Conservation (phyloP, 1,140 invertebrate species). For the Drosophila kanapiae region DNA sequence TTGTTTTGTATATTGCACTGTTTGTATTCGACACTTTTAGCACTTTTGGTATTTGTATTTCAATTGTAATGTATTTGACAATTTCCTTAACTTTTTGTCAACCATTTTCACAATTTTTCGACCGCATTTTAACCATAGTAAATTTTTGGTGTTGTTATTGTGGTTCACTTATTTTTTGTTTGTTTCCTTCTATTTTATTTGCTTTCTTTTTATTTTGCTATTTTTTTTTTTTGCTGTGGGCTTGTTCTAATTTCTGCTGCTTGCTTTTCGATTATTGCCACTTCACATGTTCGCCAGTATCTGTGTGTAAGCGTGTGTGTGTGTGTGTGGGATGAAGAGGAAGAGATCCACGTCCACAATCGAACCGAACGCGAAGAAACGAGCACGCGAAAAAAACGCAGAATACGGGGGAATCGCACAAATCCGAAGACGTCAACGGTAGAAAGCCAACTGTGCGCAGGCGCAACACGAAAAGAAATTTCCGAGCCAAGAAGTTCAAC, state of each 20-base stretch:
- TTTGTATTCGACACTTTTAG: slow-evolving; percentile 46
- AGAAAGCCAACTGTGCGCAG: slow-evolving; percentile 85
- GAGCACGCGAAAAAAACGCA: slow-evolving; percentile 59
- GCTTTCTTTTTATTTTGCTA: slow-evolving; percentile 46
- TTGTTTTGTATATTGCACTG: slow-evolving; percentile 65
- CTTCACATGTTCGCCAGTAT: slow-evolving; percentile 43
- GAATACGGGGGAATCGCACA: slow-evolving; percentile 58
- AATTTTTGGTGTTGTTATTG: slow-evolving; percentile 32
- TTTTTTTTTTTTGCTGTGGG: slow-evolving; percentile 48
- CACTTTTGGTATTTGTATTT: slow-evolving; percentile 29
- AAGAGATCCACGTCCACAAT: slow-evolving; percentile 71
- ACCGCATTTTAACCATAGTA: slow-evolving; percentile 60
- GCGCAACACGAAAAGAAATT: slow-evolving; percentile 82
- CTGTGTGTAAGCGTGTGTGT: slow-evolving; percentile 11
- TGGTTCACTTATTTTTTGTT: slow-evolving; percentile 30
- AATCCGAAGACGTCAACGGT: slow-evolving; percentile 85
- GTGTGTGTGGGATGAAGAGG: slow-evolving; percentile 33
- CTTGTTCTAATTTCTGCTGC: slow-evolving; percentile 74
- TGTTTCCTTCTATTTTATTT: slow-evolving; percentile 25
- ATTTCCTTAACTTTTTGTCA: slow-evolving; percentile 63
- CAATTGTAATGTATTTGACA: slow-evolving; percentile 39
- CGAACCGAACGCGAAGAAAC: slow-evolving; percentile 55
- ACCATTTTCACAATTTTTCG: slow-evolving; percentile 82
- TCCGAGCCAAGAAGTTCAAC: slow-evolving; percentile 69
- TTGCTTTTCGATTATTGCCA: slow-evolving; percentile 74